phyloP scores from a whole-genome alignment of 2,113 vertebrate species.

The Barbus barbus region DNA sequence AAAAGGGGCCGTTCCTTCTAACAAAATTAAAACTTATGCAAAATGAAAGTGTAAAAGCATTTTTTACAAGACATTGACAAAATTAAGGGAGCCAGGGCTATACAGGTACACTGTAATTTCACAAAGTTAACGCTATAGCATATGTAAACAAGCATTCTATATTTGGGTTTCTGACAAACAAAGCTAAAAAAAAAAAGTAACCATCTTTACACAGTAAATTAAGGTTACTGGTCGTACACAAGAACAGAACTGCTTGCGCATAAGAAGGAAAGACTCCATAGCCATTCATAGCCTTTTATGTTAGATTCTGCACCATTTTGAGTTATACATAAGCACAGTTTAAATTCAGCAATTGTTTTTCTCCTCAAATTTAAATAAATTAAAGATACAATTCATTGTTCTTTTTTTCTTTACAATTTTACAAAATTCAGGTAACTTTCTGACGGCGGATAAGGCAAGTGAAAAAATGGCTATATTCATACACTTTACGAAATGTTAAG shows the following conservation, averaged over 20 bases:
- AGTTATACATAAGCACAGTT: slow-evolving; percentile 96
- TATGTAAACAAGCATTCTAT: slow-evolving; percentile 98
- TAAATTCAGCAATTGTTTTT: slow-evolving; percentile 83
- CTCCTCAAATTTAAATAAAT: slow-evolving; percentile 89
- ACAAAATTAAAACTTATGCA: slow-evolving; percentile 87
- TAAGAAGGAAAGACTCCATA: slow-evolving; percentile 84
- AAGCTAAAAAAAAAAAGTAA: slow-evolving; percentile 89
- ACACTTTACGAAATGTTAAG: slow-evolving; percentile 60
- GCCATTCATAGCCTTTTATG: slow-evolving; percentile 86
- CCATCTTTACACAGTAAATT: slow-evolving; percentile 99
- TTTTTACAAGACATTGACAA: slow-evolving; percentile 93
- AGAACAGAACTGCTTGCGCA: slow-evolving; percentile 99
- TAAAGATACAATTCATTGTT: slow-evolving; percentile 83
- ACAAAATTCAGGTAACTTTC: slow-evolving; percentile 80
- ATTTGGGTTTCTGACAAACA: slow-evolving; percentile 94
- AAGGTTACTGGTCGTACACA: slow-evolving; percentile 99
- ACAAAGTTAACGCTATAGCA: slow-evolving; percentile 86
- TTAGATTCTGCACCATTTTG: slow-evolving; percentile 90
- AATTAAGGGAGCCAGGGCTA: slow-evolving; percentile 87
- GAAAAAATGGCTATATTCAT: slow-evolving; percentile 81
- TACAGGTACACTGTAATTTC: slow-evolving; percentile 87
- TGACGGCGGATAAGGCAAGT: slow-evolving; percentile 93
- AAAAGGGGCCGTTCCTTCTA: slow-evolving; percentile 63
- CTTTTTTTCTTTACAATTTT: slow-evolving; percentile 59
- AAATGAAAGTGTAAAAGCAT: slow-evolving; percentile 88